These are phyloP conservation scores for Ophion slaviceki DNA, from an alignment of 2,888 invertebrate genomes.

Conservation along the genomic window DNA sequence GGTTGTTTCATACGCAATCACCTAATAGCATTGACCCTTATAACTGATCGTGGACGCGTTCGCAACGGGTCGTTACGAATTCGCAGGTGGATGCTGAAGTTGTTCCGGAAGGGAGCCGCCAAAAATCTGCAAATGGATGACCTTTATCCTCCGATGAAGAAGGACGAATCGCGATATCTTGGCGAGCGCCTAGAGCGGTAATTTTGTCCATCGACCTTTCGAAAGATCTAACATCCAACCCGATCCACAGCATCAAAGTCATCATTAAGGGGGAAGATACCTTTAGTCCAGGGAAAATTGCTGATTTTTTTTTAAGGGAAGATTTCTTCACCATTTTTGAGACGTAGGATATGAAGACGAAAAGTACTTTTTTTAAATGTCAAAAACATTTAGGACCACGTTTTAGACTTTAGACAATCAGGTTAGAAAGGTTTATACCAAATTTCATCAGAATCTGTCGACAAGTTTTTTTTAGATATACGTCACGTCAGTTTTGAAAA, in stretches of 20 bases:
- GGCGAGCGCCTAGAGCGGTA: constrained; percentile 81
- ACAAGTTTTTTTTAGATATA: no score
- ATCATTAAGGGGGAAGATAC: not conserved
- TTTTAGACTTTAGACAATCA: no score
- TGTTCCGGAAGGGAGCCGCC: constrained; percentile 81
- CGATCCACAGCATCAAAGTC: not conserved
- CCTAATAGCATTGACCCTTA: not conserved
- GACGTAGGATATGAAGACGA: no score
- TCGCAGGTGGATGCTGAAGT: constrained; percentile 82
- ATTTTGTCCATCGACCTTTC: not conserved
- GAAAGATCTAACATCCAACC: not conserved
- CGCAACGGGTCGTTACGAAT: not conserved
- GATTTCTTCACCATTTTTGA: no score
- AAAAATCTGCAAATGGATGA: constrained; percentile 80
- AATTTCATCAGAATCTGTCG: no score
- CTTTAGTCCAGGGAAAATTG: no score
- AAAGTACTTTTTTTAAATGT: no score
- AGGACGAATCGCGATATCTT: constrained; percentile 80
- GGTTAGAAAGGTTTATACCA: no score
- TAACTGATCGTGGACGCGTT: not conserved
- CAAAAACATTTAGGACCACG: no score
- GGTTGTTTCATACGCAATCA: no score
- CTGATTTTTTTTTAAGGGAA: no score
- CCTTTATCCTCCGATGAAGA: constrained; percentile 79
- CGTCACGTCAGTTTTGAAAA: no score